These are phyloP conservation scores for Helicoverpa armigera DNA, from an alignment of 1,140 invertebrate species.

Conservation along the genomic window DNA sequence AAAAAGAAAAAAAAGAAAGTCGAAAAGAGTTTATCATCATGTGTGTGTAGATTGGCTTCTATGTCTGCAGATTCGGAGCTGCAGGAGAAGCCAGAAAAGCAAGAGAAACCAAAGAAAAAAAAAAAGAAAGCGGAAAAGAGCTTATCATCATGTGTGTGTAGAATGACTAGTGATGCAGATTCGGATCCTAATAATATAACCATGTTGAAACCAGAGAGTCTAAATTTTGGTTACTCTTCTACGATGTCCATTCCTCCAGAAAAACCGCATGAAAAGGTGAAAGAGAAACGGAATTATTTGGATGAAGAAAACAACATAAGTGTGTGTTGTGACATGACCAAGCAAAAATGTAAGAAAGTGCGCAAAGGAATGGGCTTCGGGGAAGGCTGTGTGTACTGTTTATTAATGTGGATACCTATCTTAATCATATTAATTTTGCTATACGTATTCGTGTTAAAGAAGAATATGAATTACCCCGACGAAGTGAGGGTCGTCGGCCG, in stretches of 20 bases:
- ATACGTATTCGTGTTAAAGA: conserved; percentile 67
- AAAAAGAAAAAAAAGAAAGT: too few species aligned
- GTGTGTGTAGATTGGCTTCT: not conserved
- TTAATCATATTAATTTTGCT: conserved; percentile 64
- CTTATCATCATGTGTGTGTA: not conserved
- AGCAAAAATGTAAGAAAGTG: not conserved
- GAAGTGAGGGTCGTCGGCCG: too few species aligned
- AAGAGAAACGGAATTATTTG: not conserved
- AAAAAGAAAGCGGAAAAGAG: too few species aligned
- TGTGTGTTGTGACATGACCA: not conserved
- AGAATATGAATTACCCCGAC: conserved; percentile 6
- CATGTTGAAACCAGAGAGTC: not conserved
- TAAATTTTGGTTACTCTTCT: not conserved
- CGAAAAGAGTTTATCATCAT: not conserved
- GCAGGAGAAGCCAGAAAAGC: not conserved
- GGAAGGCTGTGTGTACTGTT: conserved; percentile 68
- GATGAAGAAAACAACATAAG: too few species aligned
- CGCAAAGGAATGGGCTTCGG: conserved; percentile 60
- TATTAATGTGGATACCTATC: conserved; percentile 72
- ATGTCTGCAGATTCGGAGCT: not conserved
- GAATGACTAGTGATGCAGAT: not conserved
- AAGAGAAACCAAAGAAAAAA: too few species aligned
- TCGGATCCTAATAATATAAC: not conserved
- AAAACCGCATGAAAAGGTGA: too few species aligned
- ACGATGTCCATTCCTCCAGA: not conserved